These are phyloP conservation scores for Meta bourneti DNA, from an alignment of 2,888 invertebrate genomes.

Conservation along the genomic window DNA sequence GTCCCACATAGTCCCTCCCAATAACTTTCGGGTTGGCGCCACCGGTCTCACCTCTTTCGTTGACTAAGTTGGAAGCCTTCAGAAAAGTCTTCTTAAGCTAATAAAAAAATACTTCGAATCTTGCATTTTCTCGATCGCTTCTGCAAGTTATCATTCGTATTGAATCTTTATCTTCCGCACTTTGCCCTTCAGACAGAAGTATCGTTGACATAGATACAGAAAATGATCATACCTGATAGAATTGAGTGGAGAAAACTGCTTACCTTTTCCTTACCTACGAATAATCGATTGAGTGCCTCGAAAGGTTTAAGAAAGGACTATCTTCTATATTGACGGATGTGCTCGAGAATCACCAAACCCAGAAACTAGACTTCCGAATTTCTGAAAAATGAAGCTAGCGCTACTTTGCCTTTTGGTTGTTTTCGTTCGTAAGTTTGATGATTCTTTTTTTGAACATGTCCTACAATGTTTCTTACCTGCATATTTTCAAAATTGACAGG, in stretches of 20 bases:
- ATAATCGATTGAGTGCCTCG: conserved; percentile 10
- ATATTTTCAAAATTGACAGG: no score
- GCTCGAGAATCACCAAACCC: neutral
- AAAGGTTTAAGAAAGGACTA: neutral
- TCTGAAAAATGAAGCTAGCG: conserved; percentile 11
- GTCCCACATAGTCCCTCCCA: no score
- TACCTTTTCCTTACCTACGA: neutral
- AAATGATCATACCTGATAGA: conserved; percentile 57
- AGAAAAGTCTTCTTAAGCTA: no score
- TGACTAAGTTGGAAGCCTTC: no score
- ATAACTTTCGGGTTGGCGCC: no score
- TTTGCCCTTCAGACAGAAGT: conserved; percentile 41
- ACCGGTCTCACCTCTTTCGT: no score
- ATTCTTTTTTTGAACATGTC: neutral
- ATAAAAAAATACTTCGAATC: no score
- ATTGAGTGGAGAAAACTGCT: conserved; percentile 34
- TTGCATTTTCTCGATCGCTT: no score
- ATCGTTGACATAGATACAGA: conserved; percentile 42
- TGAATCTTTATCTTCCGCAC: conserved; percentile 45
- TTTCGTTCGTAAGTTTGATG: conserved; percentile 27
- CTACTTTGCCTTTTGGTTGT: neutral
- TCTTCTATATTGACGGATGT: neutral
- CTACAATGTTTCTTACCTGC: neutral
- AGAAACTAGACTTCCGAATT: neutral
- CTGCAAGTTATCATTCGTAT: no score